phyloP scores from a whole-genome alignment of 2,888 invertebrate species.

The Lochmaea capreae region DNA sequence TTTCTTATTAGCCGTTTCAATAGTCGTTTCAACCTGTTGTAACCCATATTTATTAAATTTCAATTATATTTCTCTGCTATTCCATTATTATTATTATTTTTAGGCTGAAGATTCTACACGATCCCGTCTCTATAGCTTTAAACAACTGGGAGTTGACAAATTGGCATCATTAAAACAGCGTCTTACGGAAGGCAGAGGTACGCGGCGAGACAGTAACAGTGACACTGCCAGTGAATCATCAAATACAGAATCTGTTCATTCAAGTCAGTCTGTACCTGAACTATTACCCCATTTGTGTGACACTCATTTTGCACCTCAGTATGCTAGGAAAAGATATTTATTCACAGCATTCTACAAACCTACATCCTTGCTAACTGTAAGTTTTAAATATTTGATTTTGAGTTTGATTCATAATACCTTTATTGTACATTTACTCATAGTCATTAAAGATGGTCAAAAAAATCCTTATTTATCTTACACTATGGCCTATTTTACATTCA shows the following conservation, averaged over 20 bases:
- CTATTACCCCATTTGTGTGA: slow-evolving; percentile 66
- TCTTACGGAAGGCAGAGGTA: slow-evolving; percentile 68
- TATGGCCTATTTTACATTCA: too few relatives aligned
- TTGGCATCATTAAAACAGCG: slow-evolving; percentile 74
- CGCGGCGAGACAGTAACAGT: slow-evolving; percentile 60
- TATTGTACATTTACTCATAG: not conserved
- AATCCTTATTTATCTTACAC: too few relatives aligned
- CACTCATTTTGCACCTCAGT: slow-evolving; percentile 70
- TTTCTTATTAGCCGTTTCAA: too few relatives aligned
- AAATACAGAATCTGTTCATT: slow-evolving; percentile 51
- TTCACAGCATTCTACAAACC: slow-evolving; percentile 72
- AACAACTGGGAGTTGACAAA: slow-evolving; percentile 78
- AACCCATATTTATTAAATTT: too few relatives aligned
- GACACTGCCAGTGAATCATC: slow-evolving; percentile 61
- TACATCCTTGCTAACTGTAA: slow-evolving; percentile 69
- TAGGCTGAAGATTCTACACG: slow-evolving; percentile 60
- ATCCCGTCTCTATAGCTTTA: slow-evolving; percentile 73
- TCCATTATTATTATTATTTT: slow-evolving; percentile 17
- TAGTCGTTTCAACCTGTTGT: too few relatives aligned
- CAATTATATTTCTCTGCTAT: not conserved
- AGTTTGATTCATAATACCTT: not conserved
- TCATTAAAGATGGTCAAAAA: not conserved
- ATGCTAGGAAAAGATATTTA: slow-evolving; percentile 69
- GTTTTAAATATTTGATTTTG: slow-evolving; percentile 42
- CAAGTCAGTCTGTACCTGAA: slow-evolving; percentile 59